Percentiles rank a stretch among this genome's conserved stretches.
Evolutionary conservation across 2,888 invertebrate genomes (phyloP).

Genomic region (Chymomyza caudatula): DNA sequence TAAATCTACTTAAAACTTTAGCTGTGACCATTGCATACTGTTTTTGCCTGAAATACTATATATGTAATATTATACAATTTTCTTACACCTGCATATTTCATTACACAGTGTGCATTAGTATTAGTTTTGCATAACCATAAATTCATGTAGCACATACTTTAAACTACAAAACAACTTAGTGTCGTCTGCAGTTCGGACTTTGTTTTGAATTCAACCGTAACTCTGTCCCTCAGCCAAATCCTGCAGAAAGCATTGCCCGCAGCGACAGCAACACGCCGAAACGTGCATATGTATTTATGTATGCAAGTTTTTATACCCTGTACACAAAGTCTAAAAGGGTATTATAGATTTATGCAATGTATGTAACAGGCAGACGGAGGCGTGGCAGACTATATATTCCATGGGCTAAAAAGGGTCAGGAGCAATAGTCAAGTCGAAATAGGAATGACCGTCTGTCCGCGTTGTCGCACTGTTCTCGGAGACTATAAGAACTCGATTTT

Average conservation of each 20-base stretch:
- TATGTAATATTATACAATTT: background rate
- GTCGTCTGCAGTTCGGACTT: background rate
- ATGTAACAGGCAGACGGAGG: too few species aligned
- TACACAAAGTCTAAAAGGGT: too few species aligned
- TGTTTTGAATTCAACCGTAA: background rate
- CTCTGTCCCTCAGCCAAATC: slow-evolving; percentile 8
- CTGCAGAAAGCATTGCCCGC: slow-evolving; percentile 16
- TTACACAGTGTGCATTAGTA: background rate
- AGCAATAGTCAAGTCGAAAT: too few species aligned
- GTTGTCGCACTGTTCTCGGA: too few species aligned
- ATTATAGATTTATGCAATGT: too few species aligned
- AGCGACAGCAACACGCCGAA: slow-evolving; percentile 35
- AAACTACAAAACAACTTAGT: background rate
- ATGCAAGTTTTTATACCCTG: too few species aligned
- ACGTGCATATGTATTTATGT: background rate
- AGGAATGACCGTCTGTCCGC: too few species aligned
- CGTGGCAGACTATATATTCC: too few species aligned
- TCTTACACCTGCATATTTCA: background rate
- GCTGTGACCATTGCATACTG: too few species aligned
- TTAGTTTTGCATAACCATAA: background rate
- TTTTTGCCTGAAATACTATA: background rate
- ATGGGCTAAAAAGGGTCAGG: too few species aligned
- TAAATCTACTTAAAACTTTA: background rate
- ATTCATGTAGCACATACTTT: background rate
- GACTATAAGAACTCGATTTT: too few species aligned